Base-by-base conservation (phyloP, 2,888 invertebrate species). In the Osedax fenrisi region DNA sequence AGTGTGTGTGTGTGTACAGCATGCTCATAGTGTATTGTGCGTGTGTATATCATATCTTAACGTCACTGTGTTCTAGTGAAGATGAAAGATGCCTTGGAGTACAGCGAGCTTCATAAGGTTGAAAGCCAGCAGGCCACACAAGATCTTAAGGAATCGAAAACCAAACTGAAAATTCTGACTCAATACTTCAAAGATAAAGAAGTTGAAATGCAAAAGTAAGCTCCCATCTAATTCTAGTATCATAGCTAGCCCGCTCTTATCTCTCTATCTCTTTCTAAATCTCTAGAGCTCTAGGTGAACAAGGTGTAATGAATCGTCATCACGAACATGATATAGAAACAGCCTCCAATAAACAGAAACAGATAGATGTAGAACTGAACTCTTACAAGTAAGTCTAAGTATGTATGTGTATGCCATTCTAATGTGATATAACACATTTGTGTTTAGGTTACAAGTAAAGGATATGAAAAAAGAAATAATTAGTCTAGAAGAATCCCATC, bases 141-240 rank as follows among this genome's bases (percentile, higher is more conserved):
- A 78, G 89, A 89, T 75, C 89, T 89, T 80, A 87, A 87, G 80
- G 92, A 93, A 82, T 90, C 92, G 0, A 88, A 89, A 79, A 92
- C 92, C 0, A 89, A 91, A 80, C 87, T 94, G 1, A 91, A 91
- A 81, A 92, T 94, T 0, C 86, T 94, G 61, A 90, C 91, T 0
- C 90, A 90, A 81, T 94, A 93, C 84, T 94, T 94, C 86, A 91
- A 92, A 81, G 92, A 94, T 78, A 90, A 91, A 80, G 94, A 94
- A 84, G 88, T 89, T 17, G 90, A 92, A 84, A 86, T 93, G 69
- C 89, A 92, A 75, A 83, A 80, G 84, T 84, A 76, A 74, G 78
- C n/a, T n/a, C n/a, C n/a, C n/a, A n/a, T n/a, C n/a, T n/a, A n/a
- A n/a, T n/a, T n/a, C n/a, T n/a, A n/a, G n/a, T n/a, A n/a, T n/a